Conservation (phyloP, 2,888 invertebrate species). For the Neria commutata region DNA sequence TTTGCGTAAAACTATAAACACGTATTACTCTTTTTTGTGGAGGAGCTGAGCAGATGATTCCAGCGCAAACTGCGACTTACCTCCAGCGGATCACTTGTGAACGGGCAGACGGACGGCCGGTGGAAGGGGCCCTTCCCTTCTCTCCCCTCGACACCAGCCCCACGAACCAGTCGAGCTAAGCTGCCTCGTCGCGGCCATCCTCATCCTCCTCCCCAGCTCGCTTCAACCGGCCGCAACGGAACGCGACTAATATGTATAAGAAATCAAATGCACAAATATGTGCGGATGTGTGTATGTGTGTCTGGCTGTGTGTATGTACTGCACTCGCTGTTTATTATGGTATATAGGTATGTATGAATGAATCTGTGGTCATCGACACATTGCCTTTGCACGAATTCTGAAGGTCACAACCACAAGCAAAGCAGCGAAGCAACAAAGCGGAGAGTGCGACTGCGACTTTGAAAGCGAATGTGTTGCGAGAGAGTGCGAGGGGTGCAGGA, state of each 20-base stretch:
- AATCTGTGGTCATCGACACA: conserved; percentile 64
- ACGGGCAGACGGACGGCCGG: not conserved
- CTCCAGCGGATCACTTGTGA: not conserved
- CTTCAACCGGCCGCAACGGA: not conserved
- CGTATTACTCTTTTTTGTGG: too few species aligned
- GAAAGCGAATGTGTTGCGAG: conserved; percentile 30
- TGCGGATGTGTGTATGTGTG: conserved; percentile 11
- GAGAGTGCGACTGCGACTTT: conserved; percentile 13
- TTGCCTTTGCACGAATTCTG: conserved; percentile 64
- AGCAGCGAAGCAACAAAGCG: conserved; percentile 30
- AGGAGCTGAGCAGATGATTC: too few species aligned
- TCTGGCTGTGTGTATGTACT: conserved; percentile 26
- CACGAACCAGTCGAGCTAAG: too few species aligned
- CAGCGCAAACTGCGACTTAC: too few species aligned
- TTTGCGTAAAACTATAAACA: too few species aligned
- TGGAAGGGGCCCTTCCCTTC: too few species aligned
- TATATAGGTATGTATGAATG: conserved; percentile 38
- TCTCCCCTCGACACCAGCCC: too few species aligned
- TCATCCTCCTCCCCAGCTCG: too few species aligned
- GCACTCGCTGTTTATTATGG: conserved; percentile 18
- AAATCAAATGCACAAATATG: conserved; percentile 21
- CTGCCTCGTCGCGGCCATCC: too few species aligned
- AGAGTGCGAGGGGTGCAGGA: conserved; percentile 10
- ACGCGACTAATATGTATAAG: not conserved
- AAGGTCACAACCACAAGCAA: conserved; percentile 62